These are phyloP conservation scores for Cichlasoma orientale DNA, from an alignment of 2,797 vertebrate species.

Conservation along the genomic window DNA sequence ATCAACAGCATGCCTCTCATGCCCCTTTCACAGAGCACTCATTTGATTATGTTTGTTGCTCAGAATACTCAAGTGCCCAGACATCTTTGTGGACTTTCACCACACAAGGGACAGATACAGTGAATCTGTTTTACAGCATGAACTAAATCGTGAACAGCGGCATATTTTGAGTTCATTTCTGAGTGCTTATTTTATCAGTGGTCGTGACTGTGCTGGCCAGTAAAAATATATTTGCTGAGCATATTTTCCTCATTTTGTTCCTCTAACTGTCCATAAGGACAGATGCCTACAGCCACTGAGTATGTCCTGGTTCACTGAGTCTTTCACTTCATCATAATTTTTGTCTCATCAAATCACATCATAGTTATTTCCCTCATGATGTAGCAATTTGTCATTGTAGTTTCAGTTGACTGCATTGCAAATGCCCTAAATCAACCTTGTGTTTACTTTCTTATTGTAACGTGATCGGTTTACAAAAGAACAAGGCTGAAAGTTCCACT, in stretches of 20 bases:
- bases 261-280: slow-evolving; percentile 70
- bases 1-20: slow-evolving; percentile 25
- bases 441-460: slow-evolving; percentile 56
- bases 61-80: slow-evolving; percentile 5
- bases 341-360: slow-evolving; percentile 81
- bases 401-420: slow-evolving; percentile 65
- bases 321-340: slow-evolving; percentile 76
- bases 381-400: slow-evolving; percentile 71
- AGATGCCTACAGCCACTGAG: slow-evolving; percentile 69
- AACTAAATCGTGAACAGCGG: slow-evolving; percentile 3
- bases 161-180: slow-evolving; percentile 30
- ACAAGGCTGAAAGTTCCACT: background rate
- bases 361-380: slow-evolving; percentile 65
- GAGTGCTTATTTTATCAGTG: slow-evolving; percentile 15
- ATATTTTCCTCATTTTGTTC: slow-evolving; percentile 60
- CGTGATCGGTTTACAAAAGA: slow-evolving; percentile 26
- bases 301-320: slow-evolving; percentile 72
- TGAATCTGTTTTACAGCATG: background rate
- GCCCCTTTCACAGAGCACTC: slow-evolving; percentile 17
- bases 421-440: slow-evolving; percentile 70
- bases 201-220: slow-evolving; percentile 7
- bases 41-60: slow-evolving; percentile 33
- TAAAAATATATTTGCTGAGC: slow-evolving; percentile 54
- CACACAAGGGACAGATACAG: background rate
- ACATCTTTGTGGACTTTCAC: slow-evolving; percentile 7